These are phyloP conservation scores for Pachyseris speciosa DNA, from an alignment of 64 coral and sea anemone genomes.

Conservation along the genomic window DNA sequence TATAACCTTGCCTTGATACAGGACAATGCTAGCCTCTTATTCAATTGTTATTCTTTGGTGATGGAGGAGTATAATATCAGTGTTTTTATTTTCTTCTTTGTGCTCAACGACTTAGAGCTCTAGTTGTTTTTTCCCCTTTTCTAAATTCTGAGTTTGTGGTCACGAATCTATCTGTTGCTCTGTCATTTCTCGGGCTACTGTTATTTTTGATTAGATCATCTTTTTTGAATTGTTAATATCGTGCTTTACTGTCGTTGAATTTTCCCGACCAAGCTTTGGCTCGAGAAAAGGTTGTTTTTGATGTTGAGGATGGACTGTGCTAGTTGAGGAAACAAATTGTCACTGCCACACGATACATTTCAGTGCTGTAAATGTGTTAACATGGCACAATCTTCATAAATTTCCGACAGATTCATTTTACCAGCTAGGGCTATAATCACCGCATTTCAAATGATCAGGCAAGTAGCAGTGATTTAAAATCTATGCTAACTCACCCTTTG, in stretches of 20 bases:
- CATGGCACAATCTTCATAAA: constrained; percentile 34
- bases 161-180: background rate
- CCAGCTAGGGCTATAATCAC: background rate
- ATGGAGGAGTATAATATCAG: background rate
- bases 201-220: constrained; percentile 12
- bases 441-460: constrained; percentile 5
- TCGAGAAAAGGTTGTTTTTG: background rate
- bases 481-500: constrained; percentile 1
- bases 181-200: background rate
- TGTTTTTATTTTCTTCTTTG: constrained; percentile 38
- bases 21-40: constrained; percentile 24
- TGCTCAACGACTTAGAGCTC: background rate
- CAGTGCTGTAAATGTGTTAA: background rate
- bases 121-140: background rate
- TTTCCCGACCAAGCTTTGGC: background rate
- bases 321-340: background rate
- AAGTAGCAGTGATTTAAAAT: constrained; percentile 5
- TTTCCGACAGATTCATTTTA: constrained; percentile 15
- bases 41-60: constrained; percentile 26
- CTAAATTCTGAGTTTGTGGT: background rate
- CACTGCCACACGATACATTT: background rate
- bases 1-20: constrained; percentile 32
- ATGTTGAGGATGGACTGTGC: background rate
- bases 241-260: background rate
- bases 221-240: constrained; percentile 4